Conservation (phyloP, 2,113 vertebrate species). For the Leptosomus discolor region DNA sequence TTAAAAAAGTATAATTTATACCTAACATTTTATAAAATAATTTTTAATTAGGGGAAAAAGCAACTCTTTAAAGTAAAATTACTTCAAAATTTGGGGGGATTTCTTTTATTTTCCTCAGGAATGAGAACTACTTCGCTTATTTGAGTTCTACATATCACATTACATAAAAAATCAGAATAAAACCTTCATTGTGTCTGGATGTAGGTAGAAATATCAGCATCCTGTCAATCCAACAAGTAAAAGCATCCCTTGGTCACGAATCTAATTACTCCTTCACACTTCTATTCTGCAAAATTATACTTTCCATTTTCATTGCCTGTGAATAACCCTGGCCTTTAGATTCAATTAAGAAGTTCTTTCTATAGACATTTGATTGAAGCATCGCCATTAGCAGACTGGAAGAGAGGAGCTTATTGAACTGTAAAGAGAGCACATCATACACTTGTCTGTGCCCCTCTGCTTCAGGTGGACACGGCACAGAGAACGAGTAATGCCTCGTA, state of each 20-base stretch:
- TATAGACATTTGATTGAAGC: not conserved
- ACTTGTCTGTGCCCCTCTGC: not conserved
- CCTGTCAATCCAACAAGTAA: not conserved
- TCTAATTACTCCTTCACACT: not conserved
- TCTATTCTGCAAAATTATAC: not conserved
- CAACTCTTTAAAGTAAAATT: not conserved
- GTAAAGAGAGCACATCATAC: not conserved
- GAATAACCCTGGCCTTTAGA: not conserved
- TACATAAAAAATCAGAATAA: not conserved
- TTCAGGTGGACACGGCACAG: not conserved
- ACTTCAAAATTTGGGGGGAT: not conserved
- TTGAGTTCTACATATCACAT: not conserved
- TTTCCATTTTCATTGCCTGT: not conserved
- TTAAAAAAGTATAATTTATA: too few relatives aligned
- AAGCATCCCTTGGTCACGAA: not conserved
- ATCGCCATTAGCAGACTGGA: not conserved
- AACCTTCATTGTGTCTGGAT: not conserved
- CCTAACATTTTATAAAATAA: too few relatives aligned
- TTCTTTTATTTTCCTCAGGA: not conserved
- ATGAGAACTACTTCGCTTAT: not conserved
- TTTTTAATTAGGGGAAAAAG: not conserved
- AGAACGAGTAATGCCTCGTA: not conserved
- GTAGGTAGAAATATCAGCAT: not conserved
- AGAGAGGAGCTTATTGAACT: not conserved
- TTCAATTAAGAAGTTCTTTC: not conserved